phyloP scores from a whole-genome alignment of 2,113 vertebrate genomes.

The Aspiorhynchus laticeps region DNA sequence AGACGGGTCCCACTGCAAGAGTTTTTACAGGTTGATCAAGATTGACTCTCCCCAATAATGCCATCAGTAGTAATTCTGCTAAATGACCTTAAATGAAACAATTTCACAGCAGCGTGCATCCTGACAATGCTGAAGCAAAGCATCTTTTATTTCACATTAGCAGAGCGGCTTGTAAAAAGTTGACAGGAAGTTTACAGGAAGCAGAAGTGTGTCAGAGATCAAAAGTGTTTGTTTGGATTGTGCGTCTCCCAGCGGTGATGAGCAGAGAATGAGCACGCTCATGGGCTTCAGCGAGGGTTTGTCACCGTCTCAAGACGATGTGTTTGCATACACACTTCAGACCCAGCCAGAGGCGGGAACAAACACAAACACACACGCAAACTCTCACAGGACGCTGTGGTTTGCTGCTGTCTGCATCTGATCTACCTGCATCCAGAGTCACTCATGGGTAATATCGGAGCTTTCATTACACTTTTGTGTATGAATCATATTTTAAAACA shows the following conservation, averaged over 20 bases:
- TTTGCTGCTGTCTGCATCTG: conserved; percentile 75
- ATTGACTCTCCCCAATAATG: background rate
- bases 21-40: background rate
- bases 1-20: background rate
- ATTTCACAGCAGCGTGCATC: conserved; percentile 55
- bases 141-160: conserved; percentile 55
- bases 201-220: conserved; percentile 67
- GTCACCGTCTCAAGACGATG: conserved; percentile 78
- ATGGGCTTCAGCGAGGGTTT: conserved; percentile 82
- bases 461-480: conserved; percentile 63
- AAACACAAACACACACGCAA: conserved; percentile 56
- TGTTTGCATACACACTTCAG: conserved; percentile 80
- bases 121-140: conserved; percentile 5
- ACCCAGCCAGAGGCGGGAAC: conserved; percentile 71
- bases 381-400: conserved; percentile 74
- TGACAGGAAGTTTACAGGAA: conserved; percentile 70
- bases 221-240: conserved; percentile 82
- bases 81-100: background rate
- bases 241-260: conserved; percentile 69
- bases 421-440: conserved; percentile 72
- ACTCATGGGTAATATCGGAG: conserved; percentile 62
- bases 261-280: conserved; percentile 67
- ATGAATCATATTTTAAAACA: conserved; percentile 66
- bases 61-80: background rate
- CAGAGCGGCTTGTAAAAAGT: conserved; percentile 67